These are phyloP conservation scores for Thunnus maccoyii DNA, from an alignment of 2,113 vertebrate genomes.

Conservation along the genomic window DNA sequence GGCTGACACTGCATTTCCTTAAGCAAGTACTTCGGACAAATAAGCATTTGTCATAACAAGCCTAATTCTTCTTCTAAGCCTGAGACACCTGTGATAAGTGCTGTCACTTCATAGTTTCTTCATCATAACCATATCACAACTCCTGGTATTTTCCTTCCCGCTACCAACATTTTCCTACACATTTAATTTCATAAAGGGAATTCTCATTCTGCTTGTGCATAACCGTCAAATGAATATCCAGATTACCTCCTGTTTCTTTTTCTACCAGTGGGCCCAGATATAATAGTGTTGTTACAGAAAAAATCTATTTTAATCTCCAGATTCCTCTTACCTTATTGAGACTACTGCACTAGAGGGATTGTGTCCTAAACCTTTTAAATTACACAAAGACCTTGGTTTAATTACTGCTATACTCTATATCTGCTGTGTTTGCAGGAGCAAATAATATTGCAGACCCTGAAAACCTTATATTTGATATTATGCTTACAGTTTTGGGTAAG, in stretches of 20 bases:
- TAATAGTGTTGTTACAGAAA: not conserved
- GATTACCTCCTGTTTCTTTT: not conserved
- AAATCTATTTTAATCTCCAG: too few species aligned
- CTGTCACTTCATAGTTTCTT: conserved; percentile 6
- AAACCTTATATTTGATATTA: too few species aligned
- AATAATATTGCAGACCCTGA: too few species aligned
- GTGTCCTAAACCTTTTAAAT: not conserved
- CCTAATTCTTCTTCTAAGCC: not conserved
- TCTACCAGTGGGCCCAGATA: not conserved
- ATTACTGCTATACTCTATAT: not conserved
- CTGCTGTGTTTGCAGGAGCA: too few species aligned
- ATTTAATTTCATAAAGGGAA: not conserved
- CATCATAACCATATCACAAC: not conserved
- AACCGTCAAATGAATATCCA: not conserved
- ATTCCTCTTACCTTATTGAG: not conserved
- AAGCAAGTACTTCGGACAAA: not conserved
- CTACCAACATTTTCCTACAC: not conserved
- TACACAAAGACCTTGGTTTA: not conserved
- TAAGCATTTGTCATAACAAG: too few species aligned
- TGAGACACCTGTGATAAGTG: not conserved
- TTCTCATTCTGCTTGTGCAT: not conserved
- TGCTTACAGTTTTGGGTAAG: too few species aligned
- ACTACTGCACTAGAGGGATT: not conserved
- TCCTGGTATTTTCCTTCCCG: not conserved
- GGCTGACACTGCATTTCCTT: not conserved